Base-by-base conservation (phyloP, 1,140 invertebrate species). In the Bradynema listronoti region DNA sequence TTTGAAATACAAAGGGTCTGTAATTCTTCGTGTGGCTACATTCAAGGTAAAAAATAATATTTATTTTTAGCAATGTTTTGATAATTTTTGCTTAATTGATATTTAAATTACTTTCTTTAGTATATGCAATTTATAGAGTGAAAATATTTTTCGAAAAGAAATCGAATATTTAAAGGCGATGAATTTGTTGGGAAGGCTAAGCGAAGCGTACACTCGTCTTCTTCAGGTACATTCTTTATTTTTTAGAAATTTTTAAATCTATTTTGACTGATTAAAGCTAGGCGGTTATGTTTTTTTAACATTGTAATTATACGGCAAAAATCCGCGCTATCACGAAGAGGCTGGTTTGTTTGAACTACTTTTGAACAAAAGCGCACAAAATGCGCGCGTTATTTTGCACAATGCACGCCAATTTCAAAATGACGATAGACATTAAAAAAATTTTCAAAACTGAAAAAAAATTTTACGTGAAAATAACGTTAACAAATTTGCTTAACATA, bases 341-440 rank as follows among this genome's bases (percentile, higher is more conserved):
- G 61, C 71, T 1, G 71, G 49, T 5, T 34, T 39, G 29, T 71
- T 68, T 39, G 69, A 71, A 56, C 61, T 63, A 32, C 55, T 56
- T 19, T 22, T 32, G 4, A 71, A 71, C 43, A 55, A 50, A 33
- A 73, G 66, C 43, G 36, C 42, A 3, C 69, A 72, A 27, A 71
- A 71, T 43, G 56, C 70, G 2, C 36, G 69, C 27, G 39, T 63
- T 6, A 57, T 67, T 9, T 61, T 72, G 14, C 69, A 73, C 33
- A 24, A 56, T 1, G 70, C 66, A 4, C n/a, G n/a, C n/a, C n/a
- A n/a, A n/a, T n/a, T n/a, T n/a, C n/a, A n/a, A n/a, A n/a, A n/a
- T n/a, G n/a, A n/a, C n/a, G n/a, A n/a, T n/a, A n/a, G n/a, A n/a
- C n/a, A n/a, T n/a, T n/a, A n/a, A n/a, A n/a, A n/a, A n/a, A n/a